These are phyloP conservation scores for Periparus ater DNA, from an alignment of 2,797 vertebrate species.

Conservation along the genomic window DNA sequence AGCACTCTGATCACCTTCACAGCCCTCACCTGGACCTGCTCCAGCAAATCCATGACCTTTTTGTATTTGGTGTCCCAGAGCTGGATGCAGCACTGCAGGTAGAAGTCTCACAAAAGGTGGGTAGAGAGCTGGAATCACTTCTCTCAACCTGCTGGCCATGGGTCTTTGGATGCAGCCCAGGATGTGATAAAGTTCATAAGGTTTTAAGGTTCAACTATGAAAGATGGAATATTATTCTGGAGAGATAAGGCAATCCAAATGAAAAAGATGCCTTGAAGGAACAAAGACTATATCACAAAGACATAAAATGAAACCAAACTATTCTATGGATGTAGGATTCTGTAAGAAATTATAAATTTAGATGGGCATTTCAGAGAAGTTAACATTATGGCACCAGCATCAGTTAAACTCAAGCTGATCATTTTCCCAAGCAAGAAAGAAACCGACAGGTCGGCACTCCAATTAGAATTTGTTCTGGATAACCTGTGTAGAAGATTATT, in stretches of 20 bases:
- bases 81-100: not conserved
- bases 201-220: not conserved
- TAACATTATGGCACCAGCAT: not conserved
- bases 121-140: not conserved
- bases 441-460: not conserved
- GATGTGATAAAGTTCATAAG: not conserved
- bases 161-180: not conserved
- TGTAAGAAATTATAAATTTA: not conserved
- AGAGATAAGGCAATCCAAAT: not conserved
- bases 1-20: not conserved
- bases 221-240: not conserved
- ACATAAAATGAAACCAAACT: not conserved
- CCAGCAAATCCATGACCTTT: not conserved
- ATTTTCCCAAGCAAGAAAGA: not conserved
- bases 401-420: not conserved
- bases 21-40: not conserved
- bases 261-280: not conserved
- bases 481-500: not conserved
- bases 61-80: not conserved
- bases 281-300: not conserved
- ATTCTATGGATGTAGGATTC: not conserved
- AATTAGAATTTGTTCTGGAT: not conserved
- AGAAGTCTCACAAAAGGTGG: not conserved
- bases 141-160: fast-evolving
- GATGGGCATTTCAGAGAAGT: not conserved